Conservation (phyloP, 2,797 vertebrate species). For the Oceanodroma leucorhoa region DNA sequence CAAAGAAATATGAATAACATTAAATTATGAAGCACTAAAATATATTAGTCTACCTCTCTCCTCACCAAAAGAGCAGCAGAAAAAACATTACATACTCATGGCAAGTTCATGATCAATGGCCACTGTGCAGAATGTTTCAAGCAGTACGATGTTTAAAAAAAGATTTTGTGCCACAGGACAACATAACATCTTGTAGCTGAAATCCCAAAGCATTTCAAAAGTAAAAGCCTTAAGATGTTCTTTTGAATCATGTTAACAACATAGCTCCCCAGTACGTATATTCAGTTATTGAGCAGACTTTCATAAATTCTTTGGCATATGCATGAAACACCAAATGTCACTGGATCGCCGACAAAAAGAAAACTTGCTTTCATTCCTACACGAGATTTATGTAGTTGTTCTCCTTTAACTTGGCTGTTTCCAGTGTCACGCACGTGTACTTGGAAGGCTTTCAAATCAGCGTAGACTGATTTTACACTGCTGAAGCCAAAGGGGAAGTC, state of each 20-base stretch:
- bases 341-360: neutral
- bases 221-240: neutral
- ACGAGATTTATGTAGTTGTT: neutral
- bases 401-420: neutral
- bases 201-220: neutral
- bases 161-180: neutral
- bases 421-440: neutral
- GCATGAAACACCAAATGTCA: neutral
- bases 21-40: neutral
- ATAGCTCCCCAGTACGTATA: neutral
- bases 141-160: neutral
- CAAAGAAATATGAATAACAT: neutral
- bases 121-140: fast-evolving
- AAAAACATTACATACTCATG: neutral
- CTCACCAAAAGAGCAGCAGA: neutral
- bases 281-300: neutral
- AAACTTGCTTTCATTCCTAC: neutral
- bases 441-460: constrained; percentile 24
- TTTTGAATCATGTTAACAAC: neutral
- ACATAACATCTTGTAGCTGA: neutral
- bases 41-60: neutral
- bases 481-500: constrained; percentile 20
- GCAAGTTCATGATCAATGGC: neutral
- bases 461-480: neutral
- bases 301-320: neutral